Evolutionary conservation across 92 coral and sea anemone genomes (phyloP), one percentile per base, ranked within the genome.

Genomic region (Parazoanthus atlanticus): DNA sequence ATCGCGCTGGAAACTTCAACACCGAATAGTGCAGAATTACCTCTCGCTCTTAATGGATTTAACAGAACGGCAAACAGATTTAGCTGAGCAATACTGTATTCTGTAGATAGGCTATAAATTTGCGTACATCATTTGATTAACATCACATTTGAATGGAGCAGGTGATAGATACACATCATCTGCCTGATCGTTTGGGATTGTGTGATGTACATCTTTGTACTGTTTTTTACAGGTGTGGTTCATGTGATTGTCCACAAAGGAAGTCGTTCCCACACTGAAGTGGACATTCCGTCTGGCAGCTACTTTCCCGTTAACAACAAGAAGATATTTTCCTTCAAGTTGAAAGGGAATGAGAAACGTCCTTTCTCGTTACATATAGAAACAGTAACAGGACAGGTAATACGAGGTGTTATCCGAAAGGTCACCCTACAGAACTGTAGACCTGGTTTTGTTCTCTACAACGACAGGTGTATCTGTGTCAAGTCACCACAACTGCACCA

Each of bases 351-450:
- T 32, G 54, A 84, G 7, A 52, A 86, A 29, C 41, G 30, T 0
- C 79, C 87, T 25, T 93, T 93, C 70, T 82, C 96, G 13, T 78
- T 93, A 6, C 43, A 76, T 23, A 86, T 93, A 5, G 90, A 90
- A 74, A 93, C 96, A 5, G 93, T 90, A 64, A 92, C 94, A 54
- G 95, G 93, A 12, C 94, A 86, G 76, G 70, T 90, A 49, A 86
- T 88, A 70, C 52, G 80, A 73, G 89, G 85, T 25, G 73, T 90
- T 30, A 78, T 93, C 31, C 90, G 85, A 29, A 58, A 80, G 26
- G 86, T 93, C 5, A 78, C 89, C 34, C 86, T 93, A 25, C 58
- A 58, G 82, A 74, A 83, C 88, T 93, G 96, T 43, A 89, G 92
- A 41, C 96, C 96, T 19, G 96, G 93, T 61, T 81, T 86, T 85